Evolutionary conservation across 2,797 vertebrate genomes (phyloP).

Genomic region (Propithecus deckenii): DNA sequence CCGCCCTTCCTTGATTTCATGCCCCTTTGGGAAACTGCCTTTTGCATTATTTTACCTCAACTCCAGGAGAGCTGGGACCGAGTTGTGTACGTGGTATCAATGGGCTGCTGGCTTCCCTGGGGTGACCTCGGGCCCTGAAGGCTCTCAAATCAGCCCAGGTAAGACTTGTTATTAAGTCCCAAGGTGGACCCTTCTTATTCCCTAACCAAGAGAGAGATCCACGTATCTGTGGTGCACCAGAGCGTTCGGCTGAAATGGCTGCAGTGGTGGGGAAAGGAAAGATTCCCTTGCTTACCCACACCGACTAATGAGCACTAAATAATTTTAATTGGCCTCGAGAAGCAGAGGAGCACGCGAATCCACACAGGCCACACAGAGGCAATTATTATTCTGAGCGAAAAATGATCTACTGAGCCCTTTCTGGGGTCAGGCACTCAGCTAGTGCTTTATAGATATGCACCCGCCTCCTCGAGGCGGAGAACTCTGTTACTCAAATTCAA

Average conservation of each 20-base stretch:
- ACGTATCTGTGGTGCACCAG: neutral
- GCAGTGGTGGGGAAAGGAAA: conserved; percentile 9
- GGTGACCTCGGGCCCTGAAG: neutral
- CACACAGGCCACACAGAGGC: conserved; percentile 13
- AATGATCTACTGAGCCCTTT: neutral
- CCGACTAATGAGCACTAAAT: conserved; percentile 68
- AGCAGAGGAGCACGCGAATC: conserved; percentile 51
- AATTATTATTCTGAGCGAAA: conserved; percentile 40
- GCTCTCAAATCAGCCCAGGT: neutral
- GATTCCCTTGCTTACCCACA: conserved; percentile 63
- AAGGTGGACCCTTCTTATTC: neutral
- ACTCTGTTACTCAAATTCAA: neutral
- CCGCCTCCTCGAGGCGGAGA: neutral
- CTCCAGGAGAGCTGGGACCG: neutral
- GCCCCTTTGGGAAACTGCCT: neutral
- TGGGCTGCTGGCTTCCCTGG: neutral
- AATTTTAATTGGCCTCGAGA: conserved; percentile 74
- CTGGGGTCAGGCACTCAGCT: neutral
- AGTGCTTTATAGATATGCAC: neutral
- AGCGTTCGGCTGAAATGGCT: neutral
- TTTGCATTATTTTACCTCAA: neutral
- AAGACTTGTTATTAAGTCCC: neutral
- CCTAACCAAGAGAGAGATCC: neutral
- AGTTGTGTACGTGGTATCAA: neutral
- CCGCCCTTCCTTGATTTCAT: neutral